phyloP scores from a whole-genome alignment of 2,888 invertebrate species.

The Andrena marginata region DNA sequence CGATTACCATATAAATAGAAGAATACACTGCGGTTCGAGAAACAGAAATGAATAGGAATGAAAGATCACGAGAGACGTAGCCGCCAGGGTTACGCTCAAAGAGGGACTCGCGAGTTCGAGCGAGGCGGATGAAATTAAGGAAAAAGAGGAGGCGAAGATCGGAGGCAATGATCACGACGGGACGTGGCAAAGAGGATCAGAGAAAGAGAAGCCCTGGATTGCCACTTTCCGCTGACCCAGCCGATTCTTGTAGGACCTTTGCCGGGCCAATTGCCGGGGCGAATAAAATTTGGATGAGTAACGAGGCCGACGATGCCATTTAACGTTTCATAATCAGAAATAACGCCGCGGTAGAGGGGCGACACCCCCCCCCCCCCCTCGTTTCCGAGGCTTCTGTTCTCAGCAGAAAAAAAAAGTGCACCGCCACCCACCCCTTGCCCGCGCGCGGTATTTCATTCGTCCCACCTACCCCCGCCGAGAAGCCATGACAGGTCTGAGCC shows the following conservation, averaged over 20 bases:
- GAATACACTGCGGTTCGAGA: neutral
- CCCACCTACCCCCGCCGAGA: constrained; percentile 27
- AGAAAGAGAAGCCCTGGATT: constrained; percentile 35
- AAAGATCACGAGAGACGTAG: constrained; percentile 10
- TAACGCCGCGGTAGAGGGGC: constrained; percentile 25
- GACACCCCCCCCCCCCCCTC: constrained; percentile 17
- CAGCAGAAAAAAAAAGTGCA: constrained; percentile 19
- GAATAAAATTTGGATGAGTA: constrained; percentile 75
- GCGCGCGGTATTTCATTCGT: constrained; percentile 67
- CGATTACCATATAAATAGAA: constrained; percentile 51
- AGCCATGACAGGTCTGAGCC: constrained; percentile 43
- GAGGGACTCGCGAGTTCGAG: neutral
- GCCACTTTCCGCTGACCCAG: constrained; percentile 66
- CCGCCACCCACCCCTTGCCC: constrained; percentile 49
- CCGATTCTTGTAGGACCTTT: constrained; percentile 55
- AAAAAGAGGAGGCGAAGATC: constrained; percentile 46
- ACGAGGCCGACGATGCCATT: constrained; percentile 71
- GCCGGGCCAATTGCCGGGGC: constrained; percentile 62
- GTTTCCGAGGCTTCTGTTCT: constrained; percentile 49
- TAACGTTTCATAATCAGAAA: constrained; percentile 77
- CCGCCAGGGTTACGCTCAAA: neutral
- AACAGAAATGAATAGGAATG: constrained; percentile 11
- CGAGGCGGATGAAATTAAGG: constrained; percentile 38
- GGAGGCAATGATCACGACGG: constrained; percentile 39
- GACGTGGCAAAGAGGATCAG: constrained; percentile 60